phyloP scores from a whole-genome alignment of 1,140 invertebrate species.

The Ostrea edulis region DNA sequence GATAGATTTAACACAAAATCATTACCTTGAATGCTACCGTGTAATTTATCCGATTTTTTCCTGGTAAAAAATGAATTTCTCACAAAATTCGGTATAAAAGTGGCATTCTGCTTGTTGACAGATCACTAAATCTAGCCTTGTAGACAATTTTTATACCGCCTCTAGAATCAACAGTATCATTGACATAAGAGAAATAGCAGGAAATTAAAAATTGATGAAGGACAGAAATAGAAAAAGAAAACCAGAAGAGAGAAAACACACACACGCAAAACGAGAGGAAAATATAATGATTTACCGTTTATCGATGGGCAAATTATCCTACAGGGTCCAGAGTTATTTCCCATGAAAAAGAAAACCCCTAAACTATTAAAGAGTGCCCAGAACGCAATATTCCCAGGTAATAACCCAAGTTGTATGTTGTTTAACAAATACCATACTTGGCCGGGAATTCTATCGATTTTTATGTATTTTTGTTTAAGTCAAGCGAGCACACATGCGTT shows the following conservation, averaged over 20 bases:
- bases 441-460: conserved; percentile 12
- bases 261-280: conserved; percentile 6
- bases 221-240: conserved; percentile 6
- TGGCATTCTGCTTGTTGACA: background rate
- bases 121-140: background rate
- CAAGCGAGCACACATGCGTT: conserved; percentile 28
- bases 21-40: background rate
- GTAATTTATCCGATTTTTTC: background rate
- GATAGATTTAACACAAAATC: background rate
- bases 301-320: background rate
- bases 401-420: conserved; percentile 1
- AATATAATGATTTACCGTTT: conserved; percentile 30
- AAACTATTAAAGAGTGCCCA: background rate
- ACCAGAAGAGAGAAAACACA: background rate
- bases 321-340: background rate
- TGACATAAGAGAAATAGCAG: conserved; percentile 6
- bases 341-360: conserved; percentile 15
- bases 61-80: background rate
- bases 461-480: conserved; percentile 38
- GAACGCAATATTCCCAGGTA: background rate
- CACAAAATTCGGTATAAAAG: background rate
- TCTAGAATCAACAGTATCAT: conserved; percentile 23
- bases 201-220: conserved; percentile 34
- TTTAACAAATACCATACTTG: conserved; percentile 29
- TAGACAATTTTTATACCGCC: background rate